A percentile compares a stretch with the other conserved stretches of the same genome.
Conservation (phyloP, 2,888 invertebrate species). For the Leucophora obtusa region DNA sequence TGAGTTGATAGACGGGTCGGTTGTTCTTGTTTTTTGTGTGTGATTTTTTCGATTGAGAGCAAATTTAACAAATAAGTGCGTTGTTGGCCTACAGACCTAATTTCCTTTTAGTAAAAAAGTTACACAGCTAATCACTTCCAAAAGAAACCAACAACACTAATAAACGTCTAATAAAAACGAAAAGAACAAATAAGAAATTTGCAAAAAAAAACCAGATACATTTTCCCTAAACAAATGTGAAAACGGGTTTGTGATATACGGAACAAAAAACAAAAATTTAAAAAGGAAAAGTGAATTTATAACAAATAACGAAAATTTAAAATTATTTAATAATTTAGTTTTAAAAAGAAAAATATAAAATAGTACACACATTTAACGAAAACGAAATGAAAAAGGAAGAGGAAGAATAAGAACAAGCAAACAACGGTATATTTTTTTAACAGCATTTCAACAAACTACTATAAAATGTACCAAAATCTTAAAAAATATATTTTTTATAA, state of each 20-base stretch:
- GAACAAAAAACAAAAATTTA: not conserved
- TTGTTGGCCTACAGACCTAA: conserved; percentile 69
- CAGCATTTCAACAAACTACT: not conserved
- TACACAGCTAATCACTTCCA: conserved; percentile 51
- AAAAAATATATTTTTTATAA: not conserved
- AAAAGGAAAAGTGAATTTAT: conserved; percentile 5
- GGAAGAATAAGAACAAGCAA: conserved; percentile 20
- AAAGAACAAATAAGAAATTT: conserved; percentile 21
- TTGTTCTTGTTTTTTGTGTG: conserved; percentile 26
- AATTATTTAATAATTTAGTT: not conserved
- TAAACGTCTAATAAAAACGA: conserved; percentile 39
- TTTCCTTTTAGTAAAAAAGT: conserved; percentile 60
- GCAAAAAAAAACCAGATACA: conserved; percentile 13
- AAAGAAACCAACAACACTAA: too few species aligned
- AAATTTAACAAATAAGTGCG: conserved; percentile 40
- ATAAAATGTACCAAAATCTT: not conserved
- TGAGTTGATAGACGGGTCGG: not conserved
- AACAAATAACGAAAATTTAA: too few species aligned
- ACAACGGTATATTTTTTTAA: conserved; percentile 42
- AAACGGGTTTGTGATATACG: not conserved
- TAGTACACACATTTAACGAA: not conserved
- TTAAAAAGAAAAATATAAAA: too few species aligned
- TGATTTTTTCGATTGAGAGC: conserved; percentile 29
- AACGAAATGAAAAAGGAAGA: not conserved
- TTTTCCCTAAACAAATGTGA: conserved; percentile 9